A percentile compares a stretch with the other conserved stretches of the same genome.
phyloP scores from a whole-genome alignment of 2,113 vertebrate species.

The Trichomycterus rosablanca region DNA sequence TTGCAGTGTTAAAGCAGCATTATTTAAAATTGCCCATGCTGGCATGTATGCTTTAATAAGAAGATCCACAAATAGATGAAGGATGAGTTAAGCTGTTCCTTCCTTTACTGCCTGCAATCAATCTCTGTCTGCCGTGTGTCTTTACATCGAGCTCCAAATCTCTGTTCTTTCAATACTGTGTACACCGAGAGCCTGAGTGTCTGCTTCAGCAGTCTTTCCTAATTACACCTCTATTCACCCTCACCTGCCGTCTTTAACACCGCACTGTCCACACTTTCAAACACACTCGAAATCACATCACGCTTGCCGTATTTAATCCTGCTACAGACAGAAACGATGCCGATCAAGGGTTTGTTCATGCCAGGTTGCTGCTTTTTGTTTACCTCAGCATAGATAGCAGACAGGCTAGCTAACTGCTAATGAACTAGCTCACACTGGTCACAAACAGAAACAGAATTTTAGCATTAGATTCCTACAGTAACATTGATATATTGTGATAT shows the following conservation, averaged over 20 bases:
- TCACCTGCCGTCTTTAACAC: slow-evolving; percentile 6
- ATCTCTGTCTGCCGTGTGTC: no score
- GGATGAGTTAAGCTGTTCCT: slow-evolving; percentile 21
- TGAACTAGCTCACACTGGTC: no score
- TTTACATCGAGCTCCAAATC: no score
- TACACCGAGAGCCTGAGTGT: neutral
- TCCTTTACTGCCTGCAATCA: slow-evolving; percentile 12
- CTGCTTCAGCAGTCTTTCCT: no score
- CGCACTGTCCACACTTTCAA: slow-evolving; percentile 13
- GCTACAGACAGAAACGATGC: slow-evolving; percentile 21
- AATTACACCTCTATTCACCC: neutral
- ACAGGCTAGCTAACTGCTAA: no score
- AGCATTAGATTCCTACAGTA: no score
- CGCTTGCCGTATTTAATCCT: slow-evolving; percentile 14
- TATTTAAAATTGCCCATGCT: no score
- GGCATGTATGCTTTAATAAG: no score
- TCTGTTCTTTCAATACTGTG: slow-evolving; percentile 5
- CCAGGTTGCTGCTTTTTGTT: slow-evolving; percentile 14
- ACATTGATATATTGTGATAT: no score
- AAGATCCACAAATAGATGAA: slow-evolving; percentile 36
- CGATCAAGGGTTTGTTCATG: slow-evolving; percentile 26
- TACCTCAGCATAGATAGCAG: no score
- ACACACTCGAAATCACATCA: slow-evolving; percentile 27
- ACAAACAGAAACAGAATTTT: no score
- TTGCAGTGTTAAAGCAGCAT: no score